Base-by-base conservation (phyloP, 2,888 invertebrate genomes). In the Parascotia fuliginaria region DNA sequence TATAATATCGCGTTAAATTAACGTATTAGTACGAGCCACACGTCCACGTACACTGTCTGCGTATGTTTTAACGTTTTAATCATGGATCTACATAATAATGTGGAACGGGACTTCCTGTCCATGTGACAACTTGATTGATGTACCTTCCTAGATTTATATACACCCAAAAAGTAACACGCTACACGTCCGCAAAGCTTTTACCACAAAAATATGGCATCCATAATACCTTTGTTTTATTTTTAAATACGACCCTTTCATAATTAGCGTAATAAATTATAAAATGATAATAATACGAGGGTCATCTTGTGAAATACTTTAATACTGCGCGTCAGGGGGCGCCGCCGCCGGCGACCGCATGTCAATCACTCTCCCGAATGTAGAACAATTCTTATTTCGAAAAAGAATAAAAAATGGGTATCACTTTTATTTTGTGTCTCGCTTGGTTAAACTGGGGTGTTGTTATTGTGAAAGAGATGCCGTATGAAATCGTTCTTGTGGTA, bases 221-320 rank as follows among this genome's bases (percentile, higher is more conserved):
- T 85, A 85, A 83, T 84, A 83, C 87, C 82, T 89, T 89, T 89
- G 89, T 89, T 89, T 89, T 81, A 85, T 90, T 90, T 90, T 89
- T 87, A 86, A 87, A 90, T 86, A 85, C 81, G 86, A 78, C 75
- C 85, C 83, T 83, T 85, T 85, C 81, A 87, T 91, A 91, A 92
- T 92, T 91, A 91, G 90, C 87, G 89, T 90, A 89, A 92, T 91
- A 92, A 90, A 92, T 92, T 89, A 89, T 85, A 86, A 92, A 92
- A 92, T 88, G 92, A 91, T 92, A 91, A 89, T 88, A 86, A 85
- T 83, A 75, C 83, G 78, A 83, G 89, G 86, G 86, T 85, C 85
- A 87, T 89, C 91, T 89, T 89, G 89, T 87, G 86, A 84, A 85
- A 75, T 81, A 87, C 78, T 85, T 73, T 86, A 84, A 85, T 82